These are phyloP conservation scores for Fulica atra DNA, from an alignment of 2,113 vertebrate genomes.

Conservation along the genomic window DNA sequence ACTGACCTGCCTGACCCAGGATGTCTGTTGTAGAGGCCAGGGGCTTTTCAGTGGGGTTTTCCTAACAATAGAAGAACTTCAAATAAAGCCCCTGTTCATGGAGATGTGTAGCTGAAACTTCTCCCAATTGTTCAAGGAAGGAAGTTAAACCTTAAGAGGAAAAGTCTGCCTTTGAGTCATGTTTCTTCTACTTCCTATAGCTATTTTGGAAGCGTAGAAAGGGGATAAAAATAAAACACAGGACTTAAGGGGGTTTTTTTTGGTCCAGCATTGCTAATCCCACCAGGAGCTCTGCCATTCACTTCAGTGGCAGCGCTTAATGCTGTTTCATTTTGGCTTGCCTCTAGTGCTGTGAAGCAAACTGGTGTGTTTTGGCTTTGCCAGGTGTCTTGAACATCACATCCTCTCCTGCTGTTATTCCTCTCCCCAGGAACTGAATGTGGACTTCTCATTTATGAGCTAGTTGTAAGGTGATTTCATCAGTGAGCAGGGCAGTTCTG, in stretches of 20 bases:
- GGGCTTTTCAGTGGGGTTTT: neutral
- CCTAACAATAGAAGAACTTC: slow-evolving; percentile 6
- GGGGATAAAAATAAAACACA: neutral
- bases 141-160: slow-evolving; percentile 38
- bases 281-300: neutral
- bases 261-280: neutral
- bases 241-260: neutral
- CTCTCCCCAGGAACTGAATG: neutral
- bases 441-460: neutral
- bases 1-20: slow-evolving; percentile 52
- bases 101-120: neutral
- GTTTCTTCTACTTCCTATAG: slow-evolving; percentile 37
- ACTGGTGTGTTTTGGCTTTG: neutral
- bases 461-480: neutral
- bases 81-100: neutral
- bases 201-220: neutral
- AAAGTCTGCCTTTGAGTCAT: slow-evolving; percentile 6
- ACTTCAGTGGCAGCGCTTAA: neutral
- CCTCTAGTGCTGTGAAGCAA: neutral
- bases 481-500: neutral
- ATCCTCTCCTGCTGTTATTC: neutral
- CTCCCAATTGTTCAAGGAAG: slow-evolving; percentile 32
- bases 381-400: neutral
- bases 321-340: neutral
- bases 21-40: neutral